Percentiles rank a stretch among this genome's conserved stretches.
These are phyloP conservation scores for Auanema freiburgensis DNA, from an alignment of 2,888 invertebrate species.

Conservation along the genomic window DNA sequence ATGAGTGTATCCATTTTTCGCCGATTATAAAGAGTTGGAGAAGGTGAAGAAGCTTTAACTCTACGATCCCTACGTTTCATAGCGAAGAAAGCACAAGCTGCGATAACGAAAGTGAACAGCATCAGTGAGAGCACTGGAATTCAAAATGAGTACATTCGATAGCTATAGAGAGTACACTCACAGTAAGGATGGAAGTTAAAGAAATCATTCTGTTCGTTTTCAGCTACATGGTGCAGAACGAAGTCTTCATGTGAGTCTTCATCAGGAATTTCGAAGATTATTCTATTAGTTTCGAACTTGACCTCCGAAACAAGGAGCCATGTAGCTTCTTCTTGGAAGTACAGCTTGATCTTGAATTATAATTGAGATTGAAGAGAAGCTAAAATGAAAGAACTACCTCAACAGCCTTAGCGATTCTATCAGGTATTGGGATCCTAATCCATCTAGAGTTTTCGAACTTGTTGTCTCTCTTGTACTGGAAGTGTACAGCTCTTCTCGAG, in stretches of 20 bases:
- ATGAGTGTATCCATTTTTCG: slow-evolving; percentile 1
- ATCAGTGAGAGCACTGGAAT: slow-evolving; percentile 27
- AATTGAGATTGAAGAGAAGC: not conserved
- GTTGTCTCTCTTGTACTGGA: slow-evolving; percentile 40
- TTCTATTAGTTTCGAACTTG: slow-evolving; percentile 43
- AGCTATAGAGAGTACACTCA: slow-evolving; percentile 18
- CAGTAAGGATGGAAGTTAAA: slow-evolving; percentile 28
- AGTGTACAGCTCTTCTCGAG: slow-evolving; percentile 36
- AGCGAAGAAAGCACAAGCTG: slow-evolving; percentile 7
- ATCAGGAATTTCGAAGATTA: slow-evolving; percentile 23
- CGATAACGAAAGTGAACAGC: slow-evolving; percentile 10
- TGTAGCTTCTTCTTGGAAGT: slow-evolving; percentile 38
- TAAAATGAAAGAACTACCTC: slow-evolving; percentile 70
- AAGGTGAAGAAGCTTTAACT: slow-evolving; percentile 45
- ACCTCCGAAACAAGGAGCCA: slow-evolving; percentile 60
- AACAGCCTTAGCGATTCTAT: slow-evolving; percentile 79
- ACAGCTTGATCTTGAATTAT: slow-evolving; percentile 34
- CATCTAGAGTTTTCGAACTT: slow-evolving; percentile 72
- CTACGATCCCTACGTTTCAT: slow-evolving; percentile 31
- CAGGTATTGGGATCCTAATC: slow-evolving; percentile 80
- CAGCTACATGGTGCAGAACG: slow-evolving; percentile 12
- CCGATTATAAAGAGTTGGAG: slow-evolving; percentile 25
- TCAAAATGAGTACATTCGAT: slow-evolving; percentile 18
- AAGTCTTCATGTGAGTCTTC: slow-evolving; percentile 22
- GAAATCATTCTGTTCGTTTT: slow-evolving; percentile 3